Evolutionary conservation across 2,797 vertebrate species (phyloP).

Genomic region (Peromyscus melanophrys): DNA sequence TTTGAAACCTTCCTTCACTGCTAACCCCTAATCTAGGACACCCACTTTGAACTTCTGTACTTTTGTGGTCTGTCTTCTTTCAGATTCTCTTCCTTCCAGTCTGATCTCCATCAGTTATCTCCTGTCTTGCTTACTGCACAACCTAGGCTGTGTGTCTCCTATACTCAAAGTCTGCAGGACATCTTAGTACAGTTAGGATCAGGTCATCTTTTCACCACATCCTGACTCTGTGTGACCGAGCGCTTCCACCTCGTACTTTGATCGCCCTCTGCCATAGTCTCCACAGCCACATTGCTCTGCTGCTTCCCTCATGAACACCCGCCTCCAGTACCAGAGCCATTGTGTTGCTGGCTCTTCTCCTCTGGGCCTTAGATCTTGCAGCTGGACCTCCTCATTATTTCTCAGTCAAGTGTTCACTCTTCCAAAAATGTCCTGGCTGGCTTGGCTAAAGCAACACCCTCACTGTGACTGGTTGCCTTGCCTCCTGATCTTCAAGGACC

Average conservation of each 20-base stretch:
- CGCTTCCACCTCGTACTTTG: no score
- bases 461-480: not conserved
- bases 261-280: not conserved
- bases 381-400: not conserved
- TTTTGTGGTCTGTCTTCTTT: not conserved
- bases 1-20: not conserved
- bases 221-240: not conserved
- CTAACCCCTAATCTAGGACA: not conserved
- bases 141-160: not conserved
- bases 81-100: not conserved
- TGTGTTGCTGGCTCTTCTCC: not conserved
- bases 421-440: not conserved
- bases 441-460: not conserved
- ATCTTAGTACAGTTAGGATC: not conserved
- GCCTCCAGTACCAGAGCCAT: not conserved
- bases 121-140: not conserved
- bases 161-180: not conserved
- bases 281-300: not conserved
- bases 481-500: not conserved
- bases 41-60: no score
- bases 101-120: not conserved
- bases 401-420: not conserved
- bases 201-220: not conserved
- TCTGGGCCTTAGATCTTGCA: not conserved
- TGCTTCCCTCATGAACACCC: not conserved